Evolutionary conservation across 2,888 invertebrate species (phyloP).

Genomic region (Tyria jacobaeae): DNA sequence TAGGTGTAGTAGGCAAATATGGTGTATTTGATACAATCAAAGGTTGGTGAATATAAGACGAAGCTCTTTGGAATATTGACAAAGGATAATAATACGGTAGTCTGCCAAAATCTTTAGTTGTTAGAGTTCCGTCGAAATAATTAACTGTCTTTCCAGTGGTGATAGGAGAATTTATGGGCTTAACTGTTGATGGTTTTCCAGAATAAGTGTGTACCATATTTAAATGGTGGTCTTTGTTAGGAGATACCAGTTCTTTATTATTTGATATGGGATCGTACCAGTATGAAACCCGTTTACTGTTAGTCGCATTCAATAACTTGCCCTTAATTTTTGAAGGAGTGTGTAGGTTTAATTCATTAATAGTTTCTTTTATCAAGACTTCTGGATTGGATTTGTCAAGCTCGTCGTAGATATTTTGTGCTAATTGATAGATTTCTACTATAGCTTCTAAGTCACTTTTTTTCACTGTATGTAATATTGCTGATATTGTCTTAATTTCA

Average conservation of each 20-base stretch:
- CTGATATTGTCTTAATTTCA: constrained; percentile 72
- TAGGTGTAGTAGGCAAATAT: background rate
- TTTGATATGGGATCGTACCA: constrained; percentile 20
- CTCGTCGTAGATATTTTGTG: constrained; percentile 78
- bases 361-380: constrained; percentile 50
- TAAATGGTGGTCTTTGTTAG: background rate
- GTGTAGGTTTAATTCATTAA: constrained; percentile 57
- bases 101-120: constrained; percentile 56
- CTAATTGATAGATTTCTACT: constrained; percentile 76
- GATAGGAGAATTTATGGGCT: background rate
- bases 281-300: constrained; percentile 29
- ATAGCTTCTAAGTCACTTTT: constrained; percentile 79
- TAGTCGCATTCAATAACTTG: background rate
- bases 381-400: constrained; percentile 59
- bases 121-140: constrained; percentile 52
- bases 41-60: constrained; percentile 60
- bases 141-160: constrained; percentile 20
- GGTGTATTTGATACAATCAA: background rate
- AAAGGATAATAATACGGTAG: constrained; percentile 69
- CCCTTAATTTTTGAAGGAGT: background rate
- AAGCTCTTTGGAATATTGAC: constrained; percentile 62
- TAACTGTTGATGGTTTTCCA: background rate
- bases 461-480: constrained; percentile 70
- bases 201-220: background rate
- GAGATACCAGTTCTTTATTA: background rate